These are phyloP conservation scores for Carassius carassius DNA, from an alignment of 2,113 vertebrate species.

Conservation along the genomic window DNA sequence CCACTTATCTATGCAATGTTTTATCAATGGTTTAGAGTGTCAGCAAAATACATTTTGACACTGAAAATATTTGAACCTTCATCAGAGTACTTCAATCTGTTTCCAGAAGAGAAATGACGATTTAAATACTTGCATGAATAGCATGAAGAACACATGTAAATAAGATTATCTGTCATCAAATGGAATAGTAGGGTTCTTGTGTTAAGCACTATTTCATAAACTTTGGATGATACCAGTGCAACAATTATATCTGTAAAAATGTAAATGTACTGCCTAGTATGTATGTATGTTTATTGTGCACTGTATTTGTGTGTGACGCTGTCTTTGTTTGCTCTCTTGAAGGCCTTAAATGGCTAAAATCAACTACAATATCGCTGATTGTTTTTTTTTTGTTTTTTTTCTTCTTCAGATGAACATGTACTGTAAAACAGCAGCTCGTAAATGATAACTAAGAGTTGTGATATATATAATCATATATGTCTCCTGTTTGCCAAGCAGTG, in stretches of 20 bases:
- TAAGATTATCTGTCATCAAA: too few relatives aligned
- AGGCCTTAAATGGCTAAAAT: neutral
- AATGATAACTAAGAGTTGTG: neutral
- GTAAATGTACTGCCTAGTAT: neutral
- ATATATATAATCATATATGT: neutral
- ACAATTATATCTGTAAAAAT: neutral
- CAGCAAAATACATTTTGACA: slow-evolving; percentile 44
- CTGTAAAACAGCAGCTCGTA: neutral
- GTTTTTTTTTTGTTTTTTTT: too few relatives aligned
- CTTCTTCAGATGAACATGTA: too few relatives aligned
- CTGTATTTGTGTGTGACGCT: neutral
- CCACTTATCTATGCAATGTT: slow-evolving; percentile 51
- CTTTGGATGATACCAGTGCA: neutral
- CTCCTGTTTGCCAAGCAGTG: too few relatives aligned
- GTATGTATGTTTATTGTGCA: neutral
- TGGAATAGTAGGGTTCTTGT: neutral
- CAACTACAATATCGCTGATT: neutral
- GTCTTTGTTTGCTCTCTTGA: neutral
- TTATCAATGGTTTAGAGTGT: slow-evolving; percentile 48
- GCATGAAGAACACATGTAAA: neutral
- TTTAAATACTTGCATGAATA: neutral
- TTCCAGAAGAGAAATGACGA: slow-evolving; percentile 16
- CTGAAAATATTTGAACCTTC: slow-evolving; percentile 33
- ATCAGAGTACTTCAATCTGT: slow-evolving; percentile 11
- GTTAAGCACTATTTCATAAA: neutral